These are phyloP conservation scores for Daubentonia madagascariensis DNA, from an alignment of 2,113 vertebrate genomes.

Conservation along the genomic window DNA sequence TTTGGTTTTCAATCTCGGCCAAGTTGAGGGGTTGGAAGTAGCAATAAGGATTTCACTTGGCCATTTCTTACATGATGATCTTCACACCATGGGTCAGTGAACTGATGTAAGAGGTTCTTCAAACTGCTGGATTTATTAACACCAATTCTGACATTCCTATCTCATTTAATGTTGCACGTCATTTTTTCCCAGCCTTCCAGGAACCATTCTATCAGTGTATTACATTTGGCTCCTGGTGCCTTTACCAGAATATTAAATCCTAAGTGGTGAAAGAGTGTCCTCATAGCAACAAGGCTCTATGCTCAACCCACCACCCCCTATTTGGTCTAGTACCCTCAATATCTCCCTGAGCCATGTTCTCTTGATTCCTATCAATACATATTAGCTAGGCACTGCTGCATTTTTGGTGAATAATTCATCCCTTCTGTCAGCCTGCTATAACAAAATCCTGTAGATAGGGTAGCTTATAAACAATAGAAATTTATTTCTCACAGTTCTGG, in stretches of 20 bases:
- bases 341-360: background rate
- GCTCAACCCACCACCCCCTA: rapidly evolving
- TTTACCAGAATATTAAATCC: background rate
- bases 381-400: background rate
- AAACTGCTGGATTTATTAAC: background rate
- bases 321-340: background rate
- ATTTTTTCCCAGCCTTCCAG: background rate
- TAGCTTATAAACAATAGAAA: background rate
- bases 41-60: background rate
- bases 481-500: background rate
- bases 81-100: background rate
- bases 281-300: background rate
- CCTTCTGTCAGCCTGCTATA: background rate
- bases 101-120: background rate
- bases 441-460: background rate
- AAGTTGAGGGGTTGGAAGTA: background rate
- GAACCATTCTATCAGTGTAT: background rate
- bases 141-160: background rate
- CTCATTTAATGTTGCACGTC: background rate
- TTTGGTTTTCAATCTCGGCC: background rate
- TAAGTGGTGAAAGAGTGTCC: background rate
- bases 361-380: background rate
- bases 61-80: background rate
- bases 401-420: background rate
- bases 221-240: background rate